Evolutionary conservation across 2,888 invertebrate genomes (phyloP).

Genomic region (Dasysyrphus albostriatus): DNA sequence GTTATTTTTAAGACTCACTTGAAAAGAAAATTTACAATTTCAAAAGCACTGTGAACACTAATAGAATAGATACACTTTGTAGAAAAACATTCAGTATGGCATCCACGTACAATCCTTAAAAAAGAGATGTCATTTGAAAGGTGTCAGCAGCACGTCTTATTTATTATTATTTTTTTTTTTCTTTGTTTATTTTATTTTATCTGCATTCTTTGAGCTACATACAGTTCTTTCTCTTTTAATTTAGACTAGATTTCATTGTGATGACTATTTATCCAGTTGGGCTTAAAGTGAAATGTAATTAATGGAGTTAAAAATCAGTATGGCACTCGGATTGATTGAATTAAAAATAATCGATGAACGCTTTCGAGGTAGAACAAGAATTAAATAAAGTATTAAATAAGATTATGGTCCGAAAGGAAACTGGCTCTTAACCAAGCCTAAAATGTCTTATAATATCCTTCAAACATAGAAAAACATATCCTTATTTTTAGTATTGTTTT

Average conservation of each 20-base stretch:
- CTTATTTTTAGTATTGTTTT: too few relatives aligned
- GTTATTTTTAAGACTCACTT: conserved; percentile 16
- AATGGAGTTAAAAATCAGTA: not conserved
- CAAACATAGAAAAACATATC: too few relatives aligned
- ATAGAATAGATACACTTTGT: conserved; percentile 29
- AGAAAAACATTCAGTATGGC: conserved; percentile 8
- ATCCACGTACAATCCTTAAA: conserved; percentile 10
- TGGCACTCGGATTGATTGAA: too few relatives aligned
- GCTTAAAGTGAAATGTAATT: not conserved
- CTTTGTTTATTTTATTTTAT: not conserved
- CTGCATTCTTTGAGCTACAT: not conserved
- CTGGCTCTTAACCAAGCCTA: too few relatives aligned
- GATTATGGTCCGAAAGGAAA: too few relatives aligned
- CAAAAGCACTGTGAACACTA: conserved; percentile 30
- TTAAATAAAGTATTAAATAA: too few relatives aligned
- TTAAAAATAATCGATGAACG: too few relatives aligned
- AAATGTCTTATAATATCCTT: too few relatives aligned
- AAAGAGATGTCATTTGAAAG: conserved; percentile 24
- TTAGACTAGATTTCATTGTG: not conserved
- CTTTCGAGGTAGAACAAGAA: too few relatives aligned
- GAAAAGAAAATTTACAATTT: conserved; percentile 39
- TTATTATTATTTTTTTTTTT: conserved; percentile 7
- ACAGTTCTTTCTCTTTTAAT: not conserved
- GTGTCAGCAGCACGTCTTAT: conserved; percentile 22
- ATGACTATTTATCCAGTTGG: not conserved